Conservation (phyloP, 2,888 invertebrate genomes). For the Drosophila koepferae region DNA sequence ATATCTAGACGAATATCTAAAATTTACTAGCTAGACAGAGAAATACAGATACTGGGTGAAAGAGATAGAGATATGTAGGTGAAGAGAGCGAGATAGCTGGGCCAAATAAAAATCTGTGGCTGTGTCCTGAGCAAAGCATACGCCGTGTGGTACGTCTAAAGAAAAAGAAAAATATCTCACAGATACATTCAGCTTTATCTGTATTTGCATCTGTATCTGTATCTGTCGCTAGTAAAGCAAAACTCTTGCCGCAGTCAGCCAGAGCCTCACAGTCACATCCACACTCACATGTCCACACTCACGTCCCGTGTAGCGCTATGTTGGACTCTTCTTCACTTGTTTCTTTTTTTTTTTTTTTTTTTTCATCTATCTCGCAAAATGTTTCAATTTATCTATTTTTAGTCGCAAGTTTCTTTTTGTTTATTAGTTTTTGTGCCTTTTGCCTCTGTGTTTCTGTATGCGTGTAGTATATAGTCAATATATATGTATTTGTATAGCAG, state of each 20-base stretch:
- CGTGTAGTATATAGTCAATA: slow-evolving; percentile 29
- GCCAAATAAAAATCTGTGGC: slow-evolving; percentile 21
- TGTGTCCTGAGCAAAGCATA: slow-evolving; percentile 74
- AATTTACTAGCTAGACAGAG: slow-evolving; percentile 68
- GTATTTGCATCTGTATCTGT: slow-evolving; percentile 13
- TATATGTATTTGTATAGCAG: slow-evolving; percentile 53
- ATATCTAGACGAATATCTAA: slow-evolving; percentile 53
- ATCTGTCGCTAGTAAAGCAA: slow-evolving; percentile 48
- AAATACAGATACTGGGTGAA: slow-evolving; percentile 16
- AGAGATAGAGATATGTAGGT: slow-evolving; percentile 18
- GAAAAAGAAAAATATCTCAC: slow-evolving; percentile 62
- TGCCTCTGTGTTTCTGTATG: slow-evolving; percentile 32
- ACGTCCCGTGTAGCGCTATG: slow-evolving; percentile 56
- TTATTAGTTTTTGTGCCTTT: slow-evolving; percentile 70
- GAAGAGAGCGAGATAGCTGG: slow-evolving; percentile 27
- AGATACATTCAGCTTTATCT: slow-evolving; percentile 34
- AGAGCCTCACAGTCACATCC: slow-evolving; percentile 42
- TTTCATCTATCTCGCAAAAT: slow-evolving; percentile 74
- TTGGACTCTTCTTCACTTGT: slow-evolving; percentile 41
- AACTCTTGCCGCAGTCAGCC: slow-evolving; percentile 30
- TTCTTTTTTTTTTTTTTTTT: slow-evolving; percentile 39
- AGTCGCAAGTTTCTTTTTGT: slow-evolving; percentile 78
- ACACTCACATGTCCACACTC: slow-evolving; percentile 8
- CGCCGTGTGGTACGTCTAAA: slow-evolving; percentile 68
- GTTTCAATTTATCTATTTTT: slow-evolving; percentile 81